Conservation (phyloP, 2,888 invertebrate species). For the Drosophila cyrtoloma region DNA sequence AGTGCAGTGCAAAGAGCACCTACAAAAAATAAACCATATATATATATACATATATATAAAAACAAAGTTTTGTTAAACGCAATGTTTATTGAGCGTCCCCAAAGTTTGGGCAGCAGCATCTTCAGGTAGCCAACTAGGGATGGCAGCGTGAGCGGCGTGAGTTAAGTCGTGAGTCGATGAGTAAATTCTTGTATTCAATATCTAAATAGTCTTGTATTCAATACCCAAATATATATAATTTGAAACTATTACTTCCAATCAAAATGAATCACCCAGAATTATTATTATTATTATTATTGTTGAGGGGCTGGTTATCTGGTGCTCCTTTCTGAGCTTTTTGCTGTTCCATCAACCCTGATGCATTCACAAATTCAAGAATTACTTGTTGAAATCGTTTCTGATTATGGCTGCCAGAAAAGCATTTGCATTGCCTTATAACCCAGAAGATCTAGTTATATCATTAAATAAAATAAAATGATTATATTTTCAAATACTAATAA, state of each 20-base stretch:
- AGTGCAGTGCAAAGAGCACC: constrained; percentile 11
- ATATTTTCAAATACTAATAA: neutral
- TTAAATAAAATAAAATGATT: neutral
- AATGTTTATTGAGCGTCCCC: constrained; percentile 75
- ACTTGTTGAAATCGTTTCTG: neutral
- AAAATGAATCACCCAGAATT: neutral
- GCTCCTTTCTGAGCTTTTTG: neutral
- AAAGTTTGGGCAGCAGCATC: constrained; percentile 46
- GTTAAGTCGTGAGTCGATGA: neutral
- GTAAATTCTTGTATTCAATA: neutral
- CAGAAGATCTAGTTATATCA: neutral
- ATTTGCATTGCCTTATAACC: neutral
- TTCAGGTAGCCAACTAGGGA: constrained; percentile 41
- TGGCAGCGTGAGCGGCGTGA: constrained; percentile 23
- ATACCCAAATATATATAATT: neutral
- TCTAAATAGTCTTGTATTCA: too few relatives aligned
- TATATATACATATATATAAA: constrained; percentile 19
- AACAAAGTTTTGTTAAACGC: constrained; percentile 70
- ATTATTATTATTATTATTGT: neutral
- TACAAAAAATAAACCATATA: constrained; percentile 22
- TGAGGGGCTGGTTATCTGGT: neutral
- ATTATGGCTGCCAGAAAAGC: neutral
- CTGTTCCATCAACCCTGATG: neutral
- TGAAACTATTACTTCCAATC: neutral
- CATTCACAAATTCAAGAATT: neutral